phyloP scores from a whole-genome alignment of 2,113 vertebrate species.

The Clarias gariepinus region DNA sequence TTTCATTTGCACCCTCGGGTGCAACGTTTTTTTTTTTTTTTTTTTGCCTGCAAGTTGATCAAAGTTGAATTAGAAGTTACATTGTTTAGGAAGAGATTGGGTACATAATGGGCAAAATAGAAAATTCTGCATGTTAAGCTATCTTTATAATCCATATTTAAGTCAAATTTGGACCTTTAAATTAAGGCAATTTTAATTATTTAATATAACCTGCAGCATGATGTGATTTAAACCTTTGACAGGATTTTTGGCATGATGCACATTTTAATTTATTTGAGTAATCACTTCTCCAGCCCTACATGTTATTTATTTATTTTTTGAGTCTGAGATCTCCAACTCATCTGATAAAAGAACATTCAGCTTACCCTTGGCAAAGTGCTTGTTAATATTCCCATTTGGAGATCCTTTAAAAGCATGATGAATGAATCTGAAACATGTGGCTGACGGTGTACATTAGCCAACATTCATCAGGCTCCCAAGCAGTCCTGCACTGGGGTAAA shows the following conservation, averaged over 20 bases:
- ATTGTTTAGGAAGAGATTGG: neutral
- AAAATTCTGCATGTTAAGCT: neutral
- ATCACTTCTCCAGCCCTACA: conserved; percentile 17
- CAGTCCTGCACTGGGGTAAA: conserved; percentile 64
- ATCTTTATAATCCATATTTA: neutral
- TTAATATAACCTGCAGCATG: neutral
- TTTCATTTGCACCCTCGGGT: conserved; percentile 7
- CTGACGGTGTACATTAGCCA: conserved; percentile 67
- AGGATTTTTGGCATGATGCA: neutral
- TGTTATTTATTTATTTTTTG: neutral
- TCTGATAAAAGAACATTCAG: conserved; percentile 49
- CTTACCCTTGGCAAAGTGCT: conserved; percentile 54
- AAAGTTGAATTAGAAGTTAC: conserved; percentile 15
- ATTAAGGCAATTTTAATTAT: neutral
- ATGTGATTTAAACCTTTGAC: neutral
- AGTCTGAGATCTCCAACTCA: conserved; percentile 13
- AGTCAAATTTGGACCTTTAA: neutral
- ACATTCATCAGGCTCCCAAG: conserved; percentile 69
- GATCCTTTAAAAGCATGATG: conserved; percentile 68
- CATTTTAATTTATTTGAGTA: conserved; percentile 25
- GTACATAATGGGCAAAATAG: neutral
- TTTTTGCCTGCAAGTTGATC: conserved; percentile 11
- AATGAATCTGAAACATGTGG: conserved; percentile 58
- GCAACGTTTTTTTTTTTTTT: too few relatives aligned
- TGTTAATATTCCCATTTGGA: conserved; percentile 69